Evolutionary conservation across 2,888 invertebrate genomes (phyloP).

Genomic region (Mystacides longicornis): DNA sequence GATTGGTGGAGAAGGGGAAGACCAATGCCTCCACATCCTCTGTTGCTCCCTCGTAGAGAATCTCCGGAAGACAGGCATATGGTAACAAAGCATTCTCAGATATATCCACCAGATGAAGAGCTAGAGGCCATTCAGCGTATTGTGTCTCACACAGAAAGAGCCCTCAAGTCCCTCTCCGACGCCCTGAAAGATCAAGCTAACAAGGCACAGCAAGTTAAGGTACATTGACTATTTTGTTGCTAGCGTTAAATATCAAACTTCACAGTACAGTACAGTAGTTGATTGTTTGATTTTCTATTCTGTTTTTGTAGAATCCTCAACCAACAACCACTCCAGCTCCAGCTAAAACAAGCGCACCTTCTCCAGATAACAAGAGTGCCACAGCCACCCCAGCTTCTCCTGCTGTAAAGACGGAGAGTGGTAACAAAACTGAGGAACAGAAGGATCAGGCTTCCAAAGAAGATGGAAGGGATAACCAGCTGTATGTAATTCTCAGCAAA

Average conservation of each 20-base stretch:
- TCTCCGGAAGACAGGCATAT: constrained; percentile 96
- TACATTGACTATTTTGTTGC: constrained; percentile 18
- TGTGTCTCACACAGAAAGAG: constrained; percentile 88
- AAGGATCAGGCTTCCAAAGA: constrained; percentile 47
- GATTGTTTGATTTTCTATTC: constrained; percentile 7
- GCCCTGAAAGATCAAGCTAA: constrained; percentile 60
- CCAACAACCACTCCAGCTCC: not conserved
- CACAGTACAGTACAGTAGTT: too few species aligned
- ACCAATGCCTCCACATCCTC: constrained; percentile 31
- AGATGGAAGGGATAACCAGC: constrained; percentile 74
- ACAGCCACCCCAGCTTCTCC: constrained; percentile 31
- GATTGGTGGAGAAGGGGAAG: constrained; percentile 46
- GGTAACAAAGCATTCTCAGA: constrained; percentile 83
- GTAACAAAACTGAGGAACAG: constrained; percentile 36
- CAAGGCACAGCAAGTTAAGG: constrained; percentile 31
- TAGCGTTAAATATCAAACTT: too few species aligned
- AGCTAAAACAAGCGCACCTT: not conserved
- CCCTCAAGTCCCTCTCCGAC: constrained; percentile 91
- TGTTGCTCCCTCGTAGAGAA: constrained; percentile 70
- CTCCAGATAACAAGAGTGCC: constrained; percentile 23
- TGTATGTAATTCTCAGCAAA: too few species aligned
- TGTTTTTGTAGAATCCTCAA: not conserved
- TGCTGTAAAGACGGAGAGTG: constrained; percentile 36
- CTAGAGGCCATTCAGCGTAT: constrained; percentile 83
- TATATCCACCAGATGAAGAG: constrained; percentile 90